Evolutionary conservation across 1,140 invertebrate species (phyloP), one percentile per base, ranked within the genome.

Genomic region (Zaprionus capensis): DNA sequence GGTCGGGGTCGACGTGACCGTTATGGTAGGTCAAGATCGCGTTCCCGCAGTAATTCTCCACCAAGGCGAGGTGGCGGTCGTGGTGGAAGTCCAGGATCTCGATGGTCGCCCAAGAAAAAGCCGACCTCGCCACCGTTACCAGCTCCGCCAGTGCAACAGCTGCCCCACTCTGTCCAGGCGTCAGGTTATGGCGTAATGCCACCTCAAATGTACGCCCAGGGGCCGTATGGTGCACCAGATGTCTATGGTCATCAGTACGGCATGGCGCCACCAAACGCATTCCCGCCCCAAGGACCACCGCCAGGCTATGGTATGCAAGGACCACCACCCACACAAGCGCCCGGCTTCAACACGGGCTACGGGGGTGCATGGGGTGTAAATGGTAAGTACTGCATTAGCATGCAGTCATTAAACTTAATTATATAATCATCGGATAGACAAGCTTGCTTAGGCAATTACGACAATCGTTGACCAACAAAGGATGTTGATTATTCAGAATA

Each of bases 61-160:
- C 76, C 36, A 1, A 71, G 78, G 4, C 71, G 78, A 6, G 76
- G 78, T 20, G 71, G 78, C 4, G 74, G 77, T 15, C 74, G 72
- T 11, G 72, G 64, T 0, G 12, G 67, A 5, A 79, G 80, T 63
- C 80, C 75, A 7, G 22, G 22, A 3, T 63, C 75, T 7, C 85
- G 91, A 9, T 92, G 92, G 92, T 91, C 87, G 0, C 90, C 91
- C 12, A 92, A 90, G 22, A 92, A 91, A 46, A 92, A 91, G 41
- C 91, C 92, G 9, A 68, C 74, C 22, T 88, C 92, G 20, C 91
- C 92, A 1, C 80, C 91, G 1, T 41, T 78, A 44, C 84, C 71
- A 46, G 65, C 78, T 2, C 73, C 82, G 9, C 56, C 65, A 6
- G 67, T 57, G 38, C 75, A 67, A 59, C 76, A 77, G 31, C 51